Evolutionary conservation across 2,888 invertebrate species (phyloP).

Genomic region (Lottia gigantea): DNA sequence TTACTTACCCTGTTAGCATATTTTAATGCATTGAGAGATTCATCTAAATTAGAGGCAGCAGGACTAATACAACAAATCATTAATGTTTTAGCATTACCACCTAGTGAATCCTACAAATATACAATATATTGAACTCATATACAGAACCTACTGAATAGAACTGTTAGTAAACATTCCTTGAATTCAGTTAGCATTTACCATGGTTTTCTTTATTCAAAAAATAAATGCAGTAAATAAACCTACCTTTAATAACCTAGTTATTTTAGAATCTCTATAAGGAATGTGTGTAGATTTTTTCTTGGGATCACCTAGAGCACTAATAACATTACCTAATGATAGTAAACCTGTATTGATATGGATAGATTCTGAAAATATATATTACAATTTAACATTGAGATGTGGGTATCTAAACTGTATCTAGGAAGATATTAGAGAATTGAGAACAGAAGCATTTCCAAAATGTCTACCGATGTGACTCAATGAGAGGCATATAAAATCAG

Average conservation of each 20-base stretch:
- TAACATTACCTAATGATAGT: conserved; percentile 68
- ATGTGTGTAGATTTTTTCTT: conserved; percentile 66
- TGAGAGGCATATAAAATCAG: too few species aligned
- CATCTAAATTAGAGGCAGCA: conserved; percentile 66
- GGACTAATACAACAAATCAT: conserved; percentile 70
- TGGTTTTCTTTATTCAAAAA: too few species aligned
- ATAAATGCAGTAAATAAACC: background rate
- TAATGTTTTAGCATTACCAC: conserved; percentile 68
- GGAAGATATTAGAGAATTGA: too few species aligned
- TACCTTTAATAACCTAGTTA: conserved; percentile 67
- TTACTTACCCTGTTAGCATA: conserved; percentile 67
- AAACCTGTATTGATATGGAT: conserved; percentile 69
- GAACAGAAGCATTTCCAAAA: too few species aligned
- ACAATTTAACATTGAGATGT: too few species aligned
- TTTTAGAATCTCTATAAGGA: conserved; percentile 68
- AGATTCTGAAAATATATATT: conserved; percentile 58
- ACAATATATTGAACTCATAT: too few species aligned
- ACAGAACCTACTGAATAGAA: too few species aligned
- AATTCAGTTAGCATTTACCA: too few species aligned
- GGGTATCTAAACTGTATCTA: too few species aligned
- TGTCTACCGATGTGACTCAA: too few species aligned
- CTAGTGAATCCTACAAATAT: conserved; percentile 64
- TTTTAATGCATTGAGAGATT: conserved; percentile 67
- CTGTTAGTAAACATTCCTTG: too few species aligned
- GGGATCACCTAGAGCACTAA: conserved; percentile 66